Percentiles rank a stretch among this genome's conserved stretches.
phyloP scores from a whole-genome alignment of 2,888 invertebrate genomes.

The Mimumesa dahlbomi region DNA sequence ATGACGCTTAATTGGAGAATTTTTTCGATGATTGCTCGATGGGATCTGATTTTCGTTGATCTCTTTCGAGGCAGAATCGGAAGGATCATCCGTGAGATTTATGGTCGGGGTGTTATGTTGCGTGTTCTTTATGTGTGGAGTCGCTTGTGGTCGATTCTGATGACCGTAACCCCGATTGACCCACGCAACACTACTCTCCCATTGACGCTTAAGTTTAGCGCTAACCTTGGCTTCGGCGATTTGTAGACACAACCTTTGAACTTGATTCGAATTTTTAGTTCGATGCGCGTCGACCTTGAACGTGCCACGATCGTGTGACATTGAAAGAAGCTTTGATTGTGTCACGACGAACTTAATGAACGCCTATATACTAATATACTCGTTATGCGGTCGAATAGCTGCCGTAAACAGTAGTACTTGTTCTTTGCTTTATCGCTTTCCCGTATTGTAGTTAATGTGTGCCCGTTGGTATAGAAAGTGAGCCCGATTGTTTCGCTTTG shows the following conservation, averaged over 20 bases:
- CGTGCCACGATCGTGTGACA: slow-evolving; percentile 21
- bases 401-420: too few relatives aligned
- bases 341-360: background rate
- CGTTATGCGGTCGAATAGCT: background rate
- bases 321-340: background rate
- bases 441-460: too few relatives aligned
- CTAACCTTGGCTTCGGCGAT: slow-evolving; percentile 49
- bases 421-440: too few relatives aligned
- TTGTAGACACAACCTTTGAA: slow-evolving; percentile 43
- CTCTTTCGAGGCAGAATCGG: background rate
- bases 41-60: background rate
- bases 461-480: too few relatives aligned
- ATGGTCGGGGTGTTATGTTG: background rate
- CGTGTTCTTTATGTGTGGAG: slow-evolving; percentile 1
- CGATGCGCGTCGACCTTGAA: slow-evolving; percentile 45
- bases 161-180: slow-evolving; percentile 52
- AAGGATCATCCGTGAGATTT: background rate
- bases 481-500: too few relatives aligned
- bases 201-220: slow-evolving; percentile 46
- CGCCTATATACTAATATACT: slow-evolving; percentile 15
- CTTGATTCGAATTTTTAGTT: slow-evolving; percentile 42
- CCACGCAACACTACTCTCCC: slow-evolving; percentile 21
- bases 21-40: background rate
- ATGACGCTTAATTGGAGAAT: too few relatives aligned
- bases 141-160: slow-evolving; percentile 25